These are phyloP conservation scores for Nycticryphes semicollaris DNA, from an alignment of 2,113 vertebrate species.

Conservation along the genomic window DNA sequence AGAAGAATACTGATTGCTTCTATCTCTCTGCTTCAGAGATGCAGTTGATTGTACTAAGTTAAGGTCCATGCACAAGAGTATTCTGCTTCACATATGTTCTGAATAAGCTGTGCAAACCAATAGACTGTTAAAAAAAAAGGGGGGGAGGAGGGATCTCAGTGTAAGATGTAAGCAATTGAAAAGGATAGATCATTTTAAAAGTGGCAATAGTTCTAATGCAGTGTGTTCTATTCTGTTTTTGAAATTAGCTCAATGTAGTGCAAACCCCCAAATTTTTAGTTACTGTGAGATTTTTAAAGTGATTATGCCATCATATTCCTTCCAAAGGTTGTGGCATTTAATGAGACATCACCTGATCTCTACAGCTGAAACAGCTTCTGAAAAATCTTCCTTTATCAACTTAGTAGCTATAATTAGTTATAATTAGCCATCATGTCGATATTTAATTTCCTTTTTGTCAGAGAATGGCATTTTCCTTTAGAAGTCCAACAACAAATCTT, in stretches of 20 bases:
- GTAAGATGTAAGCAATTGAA: background rate
- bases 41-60: background rate
- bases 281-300: background rate
- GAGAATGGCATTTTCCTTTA: background rate
- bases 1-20: background rate
- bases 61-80: background rate
- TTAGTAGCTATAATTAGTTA: background rate
- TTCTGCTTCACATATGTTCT: background rate
- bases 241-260: background rate
- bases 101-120: background rate
- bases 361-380: background rate
- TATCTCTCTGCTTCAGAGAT: background rate
- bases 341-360: background rate
- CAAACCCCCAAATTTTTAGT: background rate
- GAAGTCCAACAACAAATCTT: background rate
- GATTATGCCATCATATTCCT: background rate
- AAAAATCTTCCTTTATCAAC: background rate
- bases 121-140: background rate
- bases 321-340: background rate
- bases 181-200: background rate
- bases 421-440: background rate
- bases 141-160: background rate
- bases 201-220: background rate
- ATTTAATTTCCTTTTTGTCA: constrained; percentile 10
- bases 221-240: background rate